phyloP scores from a whole-genome alignment of 2,113 vertebrate species.

The Bettongia penicillata region DNA sequence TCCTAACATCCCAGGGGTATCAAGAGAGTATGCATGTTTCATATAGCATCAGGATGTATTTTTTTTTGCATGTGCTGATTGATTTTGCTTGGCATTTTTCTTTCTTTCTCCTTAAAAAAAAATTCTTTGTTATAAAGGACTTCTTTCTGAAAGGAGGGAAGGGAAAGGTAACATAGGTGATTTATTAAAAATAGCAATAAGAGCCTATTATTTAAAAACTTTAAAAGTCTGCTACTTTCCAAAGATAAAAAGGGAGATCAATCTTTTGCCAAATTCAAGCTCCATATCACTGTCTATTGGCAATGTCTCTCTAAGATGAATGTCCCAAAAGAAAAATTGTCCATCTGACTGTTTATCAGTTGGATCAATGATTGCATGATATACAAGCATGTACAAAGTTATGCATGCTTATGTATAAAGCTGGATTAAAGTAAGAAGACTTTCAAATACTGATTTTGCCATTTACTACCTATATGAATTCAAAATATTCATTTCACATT shows the following conservation, averaged over 20 bases:
- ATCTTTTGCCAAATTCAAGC: background rate
- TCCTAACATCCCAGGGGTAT: background rate
- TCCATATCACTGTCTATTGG: background rate
- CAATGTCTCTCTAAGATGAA: background rate
- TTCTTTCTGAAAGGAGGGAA: background rate
- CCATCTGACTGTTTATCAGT: background rate
- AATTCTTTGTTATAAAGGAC: background rate
- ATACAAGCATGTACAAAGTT: background rate
- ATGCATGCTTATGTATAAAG: background rate
- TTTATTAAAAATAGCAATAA: background rate
- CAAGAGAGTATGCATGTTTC: background rate
- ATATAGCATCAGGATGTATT: background rate
- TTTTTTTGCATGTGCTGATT: background rate
- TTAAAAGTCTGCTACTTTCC: background rate
- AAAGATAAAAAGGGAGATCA: background rate
- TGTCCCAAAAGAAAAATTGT: background rate
- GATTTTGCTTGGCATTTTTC: background rate
- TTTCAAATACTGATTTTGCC: conserved; percentile 2
- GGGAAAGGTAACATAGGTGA: no score
- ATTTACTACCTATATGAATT: background rate
- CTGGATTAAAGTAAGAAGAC: background rate
- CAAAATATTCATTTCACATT: background rate
- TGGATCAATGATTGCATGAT: background rate
- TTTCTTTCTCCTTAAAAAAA: background rate
- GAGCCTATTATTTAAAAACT: background rate